Conservation (phyloP, 2,797 vertebrate species). For the Knipowitschia caucasica region DNA sequence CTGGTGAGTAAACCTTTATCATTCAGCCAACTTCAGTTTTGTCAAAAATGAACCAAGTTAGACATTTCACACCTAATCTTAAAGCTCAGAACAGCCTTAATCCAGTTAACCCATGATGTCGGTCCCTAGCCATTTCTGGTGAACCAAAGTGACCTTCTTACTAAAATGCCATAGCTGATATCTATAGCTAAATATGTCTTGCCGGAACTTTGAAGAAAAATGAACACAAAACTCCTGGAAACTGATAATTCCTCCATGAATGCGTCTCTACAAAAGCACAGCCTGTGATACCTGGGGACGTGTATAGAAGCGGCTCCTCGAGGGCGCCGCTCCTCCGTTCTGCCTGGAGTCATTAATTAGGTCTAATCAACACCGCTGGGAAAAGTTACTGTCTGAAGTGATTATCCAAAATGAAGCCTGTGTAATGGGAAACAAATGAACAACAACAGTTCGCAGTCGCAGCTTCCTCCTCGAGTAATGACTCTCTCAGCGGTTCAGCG, state of each 20-base stretch:
- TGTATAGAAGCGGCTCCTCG: conserved; percentile 38
- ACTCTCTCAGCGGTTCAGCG: conserved; percentile 50
- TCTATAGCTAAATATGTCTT: neutral
- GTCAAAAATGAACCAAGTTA: too few species aligned
- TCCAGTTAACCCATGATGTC: too few species aligned
- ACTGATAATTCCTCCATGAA: conserved; percentile 26
- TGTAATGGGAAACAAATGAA: conserved; percentile 74
- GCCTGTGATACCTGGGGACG: conserved; percentile 43
- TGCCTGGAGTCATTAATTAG: conserved; percentile 73
- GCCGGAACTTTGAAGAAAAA: conserved; percentile 12
- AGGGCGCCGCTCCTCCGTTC: conserved; percentile 49
- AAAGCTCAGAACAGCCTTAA: too few species aligned
- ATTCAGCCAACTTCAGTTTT: too few species aligned
- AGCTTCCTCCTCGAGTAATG: conserved; percentile 41
- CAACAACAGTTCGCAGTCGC: conserved; percentile 66
- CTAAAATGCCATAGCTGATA: neutral
- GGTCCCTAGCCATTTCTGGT: too few species aligned
- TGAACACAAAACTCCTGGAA: conserved; percentile 8
- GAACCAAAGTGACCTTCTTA: too few species aligned
- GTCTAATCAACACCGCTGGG: conserved; percentile 66
- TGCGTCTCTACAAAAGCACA: conserved; percentile 16
- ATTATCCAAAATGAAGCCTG: conserved; percentile 68
- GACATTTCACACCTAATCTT: too few species aligned
- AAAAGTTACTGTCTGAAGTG: conserved; percentile 67
- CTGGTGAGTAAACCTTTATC: too few species aligned